These are phyloP conservation scores for Sarcophaga caerulescens DNA, from an alignment of 2,888 invertebrate species.

Conservation along the genomic window DNA sequence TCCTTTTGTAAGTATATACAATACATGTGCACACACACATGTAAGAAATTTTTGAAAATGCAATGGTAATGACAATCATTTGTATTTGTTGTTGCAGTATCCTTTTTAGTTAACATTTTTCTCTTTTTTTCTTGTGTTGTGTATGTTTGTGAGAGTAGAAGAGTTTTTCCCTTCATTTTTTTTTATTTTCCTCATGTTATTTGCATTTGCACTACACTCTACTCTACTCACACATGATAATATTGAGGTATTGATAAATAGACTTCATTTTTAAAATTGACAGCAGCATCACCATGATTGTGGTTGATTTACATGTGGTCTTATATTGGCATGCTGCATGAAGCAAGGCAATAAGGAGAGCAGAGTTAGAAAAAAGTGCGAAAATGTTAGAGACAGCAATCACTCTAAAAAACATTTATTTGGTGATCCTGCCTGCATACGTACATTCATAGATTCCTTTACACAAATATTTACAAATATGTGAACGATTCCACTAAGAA, in stretches of 20 bases:
- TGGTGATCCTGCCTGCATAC: not conserved
- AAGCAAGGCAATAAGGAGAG: not conserved
- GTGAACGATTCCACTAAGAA: no score
- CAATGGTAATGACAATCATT: constrained; percentile 18
- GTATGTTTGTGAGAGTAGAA: not conserved
- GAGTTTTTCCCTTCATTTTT: not conserved
- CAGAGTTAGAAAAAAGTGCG: not conserved
- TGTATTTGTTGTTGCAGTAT: constrained; percentile 21
- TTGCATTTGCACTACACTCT: constrained; percentile 35
- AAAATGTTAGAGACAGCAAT: not conserved
- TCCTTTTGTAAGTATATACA: not conserved
- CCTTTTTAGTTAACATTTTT: constrained; percentile 33
- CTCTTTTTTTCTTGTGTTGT: not conserved
- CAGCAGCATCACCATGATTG: constrained; percentile 53
- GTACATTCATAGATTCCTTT: not conserved
- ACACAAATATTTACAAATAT: no score
- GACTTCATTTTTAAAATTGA: constrained; percentile 55
- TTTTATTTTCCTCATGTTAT: constrained; percentile 16
- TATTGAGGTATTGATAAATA: constrained; percentile 61
- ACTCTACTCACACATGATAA: not conserved
- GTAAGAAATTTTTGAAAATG: not conserved
- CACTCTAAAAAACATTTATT: not conserved
- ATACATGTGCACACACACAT: not conserved
- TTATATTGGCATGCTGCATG: not conserved
- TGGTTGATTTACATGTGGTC: constrained; percentile 34